phyloP scores from a whole-genome alignment of 2,797 vertebrate species.

The Lithobates pipiens region DNA sequence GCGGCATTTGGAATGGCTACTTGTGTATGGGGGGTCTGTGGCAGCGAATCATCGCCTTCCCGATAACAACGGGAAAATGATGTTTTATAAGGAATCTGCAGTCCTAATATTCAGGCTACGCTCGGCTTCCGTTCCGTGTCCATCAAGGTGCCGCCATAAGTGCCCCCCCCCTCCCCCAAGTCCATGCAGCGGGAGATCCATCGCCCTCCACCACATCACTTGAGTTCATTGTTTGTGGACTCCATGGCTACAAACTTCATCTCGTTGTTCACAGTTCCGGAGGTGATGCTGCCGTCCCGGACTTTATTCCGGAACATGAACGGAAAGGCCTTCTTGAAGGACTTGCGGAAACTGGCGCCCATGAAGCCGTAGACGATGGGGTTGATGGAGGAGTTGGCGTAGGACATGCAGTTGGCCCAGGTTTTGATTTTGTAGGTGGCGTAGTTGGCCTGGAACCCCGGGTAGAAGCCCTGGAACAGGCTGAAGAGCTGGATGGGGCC shows the following conservation, averaged over 20 bases:
- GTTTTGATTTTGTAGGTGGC: conserved; percentile 88
- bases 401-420: conserved; percentile 91
- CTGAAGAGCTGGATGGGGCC: conserved; percentile 68
- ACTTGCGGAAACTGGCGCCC: conserved; percentile 87
- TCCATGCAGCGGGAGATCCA: neutral
- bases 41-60: neutral
- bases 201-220: neutral
- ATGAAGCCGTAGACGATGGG: conserved; percentile 88
- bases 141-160: neutral
- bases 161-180: neutral
- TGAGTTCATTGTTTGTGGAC: conserved; percentile 63
- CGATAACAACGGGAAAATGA: neutral
- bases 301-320: conserved; percentile 82
- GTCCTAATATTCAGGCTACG: no score
- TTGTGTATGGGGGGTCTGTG: no score
- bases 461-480: conserved; percentile 71
- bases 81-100: neutral
- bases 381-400: conserved; percentile 88
- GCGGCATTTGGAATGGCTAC: no score
- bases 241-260: conserved; percentile 86
- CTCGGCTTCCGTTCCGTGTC: no score
- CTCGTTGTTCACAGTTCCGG: conserved; percentile 84
- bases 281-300: conserved; percentile 80
- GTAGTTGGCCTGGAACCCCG: conserved; percentile 80
- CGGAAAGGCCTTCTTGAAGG: conserved; percentile 85